A percentile compares a stretch with the other conserved stretches of the same genome.
Conservation (phyloP, 2,113 vertebrate species). For the Bucco capensis region DNA sequence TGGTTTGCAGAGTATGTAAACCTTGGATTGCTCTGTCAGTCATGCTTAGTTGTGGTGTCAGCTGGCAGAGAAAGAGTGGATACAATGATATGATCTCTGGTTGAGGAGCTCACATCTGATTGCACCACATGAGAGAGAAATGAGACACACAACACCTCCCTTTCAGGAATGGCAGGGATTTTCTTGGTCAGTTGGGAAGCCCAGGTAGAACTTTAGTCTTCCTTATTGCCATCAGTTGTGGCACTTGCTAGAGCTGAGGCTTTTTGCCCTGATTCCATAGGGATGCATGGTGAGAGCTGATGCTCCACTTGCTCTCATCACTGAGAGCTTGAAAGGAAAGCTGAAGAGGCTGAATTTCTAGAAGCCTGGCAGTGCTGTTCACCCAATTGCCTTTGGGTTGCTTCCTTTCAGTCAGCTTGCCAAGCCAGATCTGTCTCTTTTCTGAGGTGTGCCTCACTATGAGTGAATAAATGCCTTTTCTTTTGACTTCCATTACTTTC, state of each 20-base stretch:
- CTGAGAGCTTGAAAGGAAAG: background rate
- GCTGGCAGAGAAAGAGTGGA: background rate
- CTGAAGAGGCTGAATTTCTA: background rate
- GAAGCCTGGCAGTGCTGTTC: background rate
- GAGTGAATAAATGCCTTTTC: background rate
- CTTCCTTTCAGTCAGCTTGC: background rate
- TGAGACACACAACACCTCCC: background rate
- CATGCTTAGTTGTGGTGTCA: slow-evolving; percentile 10
- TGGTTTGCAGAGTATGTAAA: slow-evolving; percentile 2
- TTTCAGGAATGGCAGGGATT: background rate
- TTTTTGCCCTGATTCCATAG: background rate
- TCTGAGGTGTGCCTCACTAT: background rate
- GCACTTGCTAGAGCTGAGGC: background rate
- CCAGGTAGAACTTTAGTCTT: background rate
- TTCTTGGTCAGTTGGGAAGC: background rate
- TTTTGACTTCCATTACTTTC: slow-evolving; percentile 23
- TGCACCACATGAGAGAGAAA: background rate
- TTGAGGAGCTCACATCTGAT: background rate
- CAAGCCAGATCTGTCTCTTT: background rate
- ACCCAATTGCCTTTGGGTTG: background rate
- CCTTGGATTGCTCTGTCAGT: background rate
- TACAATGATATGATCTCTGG: background rate
- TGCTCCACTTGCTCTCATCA: background rate
- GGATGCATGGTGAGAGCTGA: background rate
- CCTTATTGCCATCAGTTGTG: background rate